A percentile compares a stretch with the other conserved stretches of the same genome.
These are phyloP conservation scores for Myotis findleyi DNA, from an alignment of 2,797 vertebrate species.

Conservation along the genomic window DNA sequence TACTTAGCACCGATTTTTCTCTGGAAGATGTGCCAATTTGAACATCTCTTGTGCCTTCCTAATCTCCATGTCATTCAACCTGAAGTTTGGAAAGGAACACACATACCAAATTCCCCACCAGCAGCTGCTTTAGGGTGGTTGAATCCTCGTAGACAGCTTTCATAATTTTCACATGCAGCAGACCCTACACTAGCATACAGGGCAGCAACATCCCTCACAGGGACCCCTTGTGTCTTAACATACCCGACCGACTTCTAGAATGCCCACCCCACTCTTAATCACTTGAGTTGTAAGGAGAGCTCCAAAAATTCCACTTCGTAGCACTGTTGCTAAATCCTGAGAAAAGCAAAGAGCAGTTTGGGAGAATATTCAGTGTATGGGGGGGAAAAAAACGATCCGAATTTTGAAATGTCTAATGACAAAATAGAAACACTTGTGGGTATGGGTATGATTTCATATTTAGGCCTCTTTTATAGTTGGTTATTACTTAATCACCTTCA, in stretches of 20 bases:
- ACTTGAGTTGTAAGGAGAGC: not conserved
- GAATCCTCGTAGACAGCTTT: not conserved
- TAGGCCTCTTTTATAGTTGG: not conserved
- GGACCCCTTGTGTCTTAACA: not conserved
- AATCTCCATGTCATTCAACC: not conserved
- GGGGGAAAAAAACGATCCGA: not conserved
- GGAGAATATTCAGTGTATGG: not conserved
- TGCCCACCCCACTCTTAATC: not conserved
- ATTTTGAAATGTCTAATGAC: not conserved
- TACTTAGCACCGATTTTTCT: not conserved
- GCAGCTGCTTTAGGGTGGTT: not conserved
- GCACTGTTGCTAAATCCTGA: not conserved
- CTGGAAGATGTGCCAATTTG: not conserved
- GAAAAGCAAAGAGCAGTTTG: not conserved
- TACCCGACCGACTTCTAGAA: not conserved
- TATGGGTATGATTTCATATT: not conserved
- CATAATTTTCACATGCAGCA: not conserved
- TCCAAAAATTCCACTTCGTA: not conserved
- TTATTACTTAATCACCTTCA: not conserved
- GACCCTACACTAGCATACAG: not conserved
- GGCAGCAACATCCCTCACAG: accelerated
- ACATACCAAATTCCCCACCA: not conserved
- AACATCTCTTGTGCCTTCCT: not conserved
- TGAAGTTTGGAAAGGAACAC: not conserved
- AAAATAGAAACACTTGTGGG: not conserved